Conservation (phyloP, 2,888 invertebrate species). For the Nemotelus pantherinus region DNA sequence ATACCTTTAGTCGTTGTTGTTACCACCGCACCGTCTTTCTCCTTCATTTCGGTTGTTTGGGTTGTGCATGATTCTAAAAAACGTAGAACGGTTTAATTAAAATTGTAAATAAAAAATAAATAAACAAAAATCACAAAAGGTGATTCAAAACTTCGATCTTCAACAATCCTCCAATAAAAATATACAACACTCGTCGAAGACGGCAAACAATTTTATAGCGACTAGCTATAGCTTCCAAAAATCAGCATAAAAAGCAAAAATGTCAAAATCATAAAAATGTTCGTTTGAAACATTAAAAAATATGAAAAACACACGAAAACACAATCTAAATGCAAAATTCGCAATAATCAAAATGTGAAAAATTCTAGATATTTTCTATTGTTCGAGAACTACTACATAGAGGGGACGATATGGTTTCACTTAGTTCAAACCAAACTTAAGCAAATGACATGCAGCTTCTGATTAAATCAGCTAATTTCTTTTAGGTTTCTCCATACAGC, state of each 20-base stretch:
- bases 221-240: background rate
- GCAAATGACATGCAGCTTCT: constrained; percentile 13
- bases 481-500: no score
- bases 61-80: constrained; percentile 57
- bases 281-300: background rate
- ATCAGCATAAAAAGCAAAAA: background rate
- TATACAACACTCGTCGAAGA: constrained; percentile 38
- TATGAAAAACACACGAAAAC: background rate
- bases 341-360: constrained; percentile 10
- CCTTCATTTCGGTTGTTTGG: constrained; percentile 67
- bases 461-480: background rate
- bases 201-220: constrained; percentile 31
- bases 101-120: constrained; percentile 17
- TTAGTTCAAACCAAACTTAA: background rate
- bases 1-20: constrained; percentile 72
- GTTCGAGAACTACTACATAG: background rate
- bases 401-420: constrained; percentile 36
- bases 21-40: constrained; percentile 69
- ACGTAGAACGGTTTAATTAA: constrained; percentile 18
- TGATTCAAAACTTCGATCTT: background rate
- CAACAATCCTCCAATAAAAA: constrained; percentile 8
- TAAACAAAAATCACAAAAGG: constrained; percentile 15
- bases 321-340: background rate
- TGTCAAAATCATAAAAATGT: background rate
- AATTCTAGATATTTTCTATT: background rate